Evolutionary conservation across 1,140 invertebrate genomes (phyloP).

Genomic region (Holotrichia oblita): DNA sequence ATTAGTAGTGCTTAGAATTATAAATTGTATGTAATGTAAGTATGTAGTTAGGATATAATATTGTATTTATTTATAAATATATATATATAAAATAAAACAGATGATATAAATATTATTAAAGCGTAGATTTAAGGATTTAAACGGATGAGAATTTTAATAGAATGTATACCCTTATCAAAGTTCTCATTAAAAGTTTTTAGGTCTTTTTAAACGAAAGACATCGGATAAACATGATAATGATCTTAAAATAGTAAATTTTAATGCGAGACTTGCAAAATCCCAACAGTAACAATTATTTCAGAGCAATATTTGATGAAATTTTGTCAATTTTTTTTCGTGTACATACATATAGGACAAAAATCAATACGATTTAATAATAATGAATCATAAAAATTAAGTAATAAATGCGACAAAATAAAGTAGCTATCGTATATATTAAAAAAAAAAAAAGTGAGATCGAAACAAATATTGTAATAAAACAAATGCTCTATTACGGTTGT

Average conservation of each 20-base stretch:
- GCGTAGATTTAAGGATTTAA: too few relatives aligned
- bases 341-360: slow-evolving; percentile 22
- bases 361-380: slow-evolving; percentile 18
- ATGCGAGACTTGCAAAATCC: not conserved
- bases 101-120: not conserved
- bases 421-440: too few relatives aligned
- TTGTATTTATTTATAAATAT: slow-evolving; percentile 9
- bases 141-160: too few relatives aligned
- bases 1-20: not conserved
- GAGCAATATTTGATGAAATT: slow-evolving; percentile 48
- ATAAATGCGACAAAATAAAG: not conserved
- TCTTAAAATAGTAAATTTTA: too few relatives aligned
- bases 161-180: too few relatives aligned
- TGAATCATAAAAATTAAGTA: not conserved
- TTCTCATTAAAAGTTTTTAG: too few relatives aligned
- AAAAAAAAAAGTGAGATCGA: slow-evolving; percentile 38
- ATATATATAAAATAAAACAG: slow-evolving; percentile 5
- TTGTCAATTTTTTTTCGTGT: slow-evolving; percentile 53
- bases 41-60: not conserved
- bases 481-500: slow-evolving; percentile 58
- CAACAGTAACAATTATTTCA: slow-evolving; percentile 37
- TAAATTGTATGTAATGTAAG: slow-evolving; percentile 3
- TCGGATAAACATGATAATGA: too few relatives aligned
- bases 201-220: too few relatives aligned
- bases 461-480: slow-evolving; percentile 47